These are phyloP conservation scores for Larimichthys crocea DNA, from an alignment of 2,113 vertebrate species.

Conservation along the genomic window DNA sequence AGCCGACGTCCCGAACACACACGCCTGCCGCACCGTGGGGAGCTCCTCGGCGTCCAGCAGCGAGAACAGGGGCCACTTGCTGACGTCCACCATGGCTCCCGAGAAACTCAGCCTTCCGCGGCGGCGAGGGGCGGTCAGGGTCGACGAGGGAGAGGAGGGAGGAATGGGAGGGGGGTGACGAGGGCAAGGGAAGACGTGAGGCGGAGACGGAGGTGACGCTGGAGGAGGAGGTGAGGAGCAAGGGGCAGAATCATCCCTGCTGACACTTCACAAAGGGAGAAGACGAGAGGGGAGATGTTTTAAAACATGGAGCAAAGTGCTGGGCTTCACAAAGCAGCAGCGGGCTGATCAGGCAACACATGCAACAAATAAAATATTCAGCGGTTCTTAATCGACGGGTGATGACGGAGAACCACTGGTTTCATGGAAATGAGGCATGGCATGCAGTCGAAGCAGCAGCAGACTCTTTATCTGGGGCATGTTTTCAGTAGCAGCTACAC, in stretches of 20 bases:
- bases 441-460: conserved; percentile 16
- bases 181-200: conserved; percentile 12
- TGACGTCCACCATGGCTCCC: conserved; percentile 90
- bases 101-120: conserved; percentile 4
- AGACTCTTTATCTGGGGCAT: no score
- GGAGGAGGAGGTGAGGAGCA: conserved; percentile 20
- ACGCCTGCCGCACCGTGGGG: conserved; percentile 90
- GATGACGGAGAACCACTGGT: not conserved
- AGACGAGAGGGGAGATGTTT: not conserved
- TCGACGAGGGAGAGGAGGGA: conserved; percentile 15
- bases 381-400: not conserved
- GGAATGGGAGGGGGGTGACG: conserved; percentile 9
- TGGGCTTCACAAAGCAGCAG: not conserved
- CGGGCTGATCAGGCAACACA: not conserved
- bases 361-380: not conserved
- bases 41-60: conserved; percentile 89
- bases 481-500: no score
- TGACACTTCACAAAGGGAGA: conserved; percentile 39
- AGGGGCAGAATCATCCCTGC: conserved; percentile 58
- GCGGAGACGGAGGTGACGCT: conserved; percentile 31
- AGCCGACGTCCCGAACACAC: conserved; percentile 91
- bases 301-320: not conserved
- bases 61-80: conserved; percentile 95
- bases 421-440: not conserved
- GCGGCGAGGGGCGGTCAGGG: conserved; percentile 35